A percentile compares a stretch with the other conserved stretches of the same genome.
Conservation (phyloP, 2,113 vertebrate species). For the Mormyrus iriodes region DNA sequence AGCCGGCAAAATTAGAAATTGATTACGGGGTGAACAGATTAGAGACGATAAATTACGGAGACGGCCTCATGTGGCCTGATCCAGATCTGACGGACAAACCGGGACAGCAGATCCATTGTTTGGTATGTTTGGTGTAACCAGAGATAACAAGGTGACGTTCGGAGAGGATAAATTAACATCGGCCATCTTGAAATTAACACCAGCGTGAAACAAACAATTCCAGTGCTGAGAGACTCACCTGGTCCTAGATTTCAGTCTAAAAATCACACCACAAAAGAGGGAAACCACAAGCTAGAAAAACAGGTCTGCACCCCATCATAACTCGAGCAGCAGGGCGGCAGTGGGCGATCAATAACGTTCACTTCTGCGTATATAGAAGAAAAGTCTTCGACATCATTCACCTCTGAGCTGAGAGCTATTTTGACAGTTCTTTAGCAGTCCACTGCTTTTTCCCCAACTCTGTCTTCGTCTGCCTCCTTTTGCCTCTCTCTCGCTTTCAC, state of each 20-base stretch:
- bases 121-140: neutral
- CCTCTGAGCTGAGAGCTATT: neutral
- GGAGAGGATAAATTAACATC: neutral
- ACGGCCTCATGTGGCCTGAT: neutral
- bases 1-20: constrained; percentile 24
- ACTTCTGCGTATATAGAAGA: neutral
- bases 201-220: neutral
- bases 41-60: constrained; percentile 7
- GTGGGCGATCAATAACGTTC: neutral
- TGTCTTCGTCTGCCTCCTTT: neutral
- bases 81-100: neutral
- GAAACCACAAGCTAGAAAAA: neutral
- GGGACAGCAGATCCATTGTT: neutral
- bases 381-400: constrained; percentile 2
- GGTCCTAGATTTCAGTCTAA: neutral
- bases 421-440: constrained; percentile 1
- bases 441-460: neutral
- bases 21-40: constrained; percentile 19
- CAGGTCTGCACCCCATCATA: neutral
- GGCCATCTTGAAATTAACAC: neutral
- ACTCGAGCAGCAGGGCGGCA: neutral
- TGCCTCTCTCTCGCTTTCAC: neutral
- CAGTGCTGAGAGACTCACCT: neutral
- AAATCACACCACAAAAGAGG: neutral
- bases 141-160: neutral